Conservation (phyloP, 2,888 invertebrate genomes). For the Macropis europaea region DNA sequence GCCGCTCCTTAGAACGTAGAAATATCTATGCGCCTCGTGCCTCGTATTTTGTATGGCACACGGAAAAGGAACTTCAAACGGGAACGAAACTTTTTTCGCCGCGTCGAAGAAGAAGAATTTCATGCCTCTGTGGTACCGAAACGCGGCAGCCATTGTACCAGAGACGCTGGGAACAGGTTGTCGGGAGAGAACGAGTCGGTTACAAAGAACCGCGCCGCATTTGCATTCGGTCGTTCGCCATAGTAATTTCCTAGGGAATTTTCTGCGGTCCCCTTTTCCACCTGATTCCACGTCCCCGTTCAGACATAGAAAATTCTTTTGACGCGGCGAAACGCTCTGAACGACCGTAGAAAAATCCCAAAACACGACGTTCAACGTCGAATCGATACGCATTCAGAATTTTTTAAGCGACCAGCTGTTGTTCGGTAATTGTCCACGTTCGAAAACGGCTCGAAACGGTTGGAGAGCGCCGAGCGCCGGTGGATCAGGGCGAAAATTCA, state of each 20-base stretch:
- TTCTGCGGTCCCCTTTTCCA: not conserved
- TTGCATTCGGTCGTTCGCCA: conserved; percentile 13
- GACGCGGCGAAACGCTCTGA: too few species aligned
- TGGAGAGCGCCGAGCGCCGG: too few species aligned
- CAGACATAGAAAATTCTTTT: too few species aligned
- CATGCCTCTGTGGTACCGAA: conserved; percentile 23
- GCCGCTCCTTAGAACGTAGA: conserved; percentile 38
- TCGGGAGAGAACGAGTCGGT: not conserved
- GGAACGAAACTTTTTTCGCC: conserved; percentile 26
- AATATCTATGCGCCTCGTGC: conserved; percentile 23
- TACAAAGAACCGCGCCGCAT: conserved; percentile 11
- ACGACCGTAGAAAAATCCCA: too few species aligned
- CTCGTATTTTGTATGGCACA: conserved; percentile 30
- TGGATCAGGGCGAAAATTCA: too few species aligned
- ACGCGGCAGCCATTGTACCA: conserved; percentile 8
- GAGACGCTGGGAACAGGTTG: conserved; percentile 3
- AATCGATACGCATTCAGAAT: too few species aligned
- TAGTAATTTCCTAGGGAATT: conserved; percentile 10
- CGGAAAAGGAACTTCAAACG: conserved; percentile 36
- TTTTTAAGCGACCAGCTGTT: too few species aligned
- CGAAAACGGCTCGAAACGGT: too few species aligned
- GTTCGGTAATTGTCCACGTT: too few species aligned
- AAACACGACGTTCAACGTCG: too few species aligned
- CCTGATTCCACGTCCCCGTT: not conserved
- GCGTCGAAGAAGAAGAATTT: conserved; percentile 28